Base-by-base conservation (phyloP, 2,888 invertebrate species). In the Pheosia tremula region DNA sequence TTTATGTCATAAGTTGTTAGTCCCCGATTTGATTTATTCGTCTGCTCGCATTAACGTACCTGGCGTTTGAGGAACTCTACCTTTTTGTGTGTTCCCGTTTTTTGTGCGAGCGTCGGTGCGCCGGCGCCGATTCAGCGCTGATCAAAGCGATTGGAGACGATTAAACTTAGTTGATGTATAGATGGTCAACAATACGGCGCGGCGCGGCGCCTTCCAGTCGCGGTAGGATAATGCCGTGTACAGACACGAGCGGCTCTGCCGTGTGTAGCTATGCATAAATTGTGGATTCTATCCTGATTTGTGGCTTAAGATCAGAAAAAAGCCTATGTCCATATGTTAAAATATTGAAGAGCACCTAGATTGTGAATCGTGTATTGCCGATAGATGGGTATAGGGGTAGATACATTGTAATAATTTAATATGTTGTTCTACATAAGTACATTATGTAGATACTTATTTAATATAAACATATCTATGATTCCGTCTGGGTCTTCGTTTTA, bases 1-100 rank as follows among this genome's bases (percentile, higher is more conserved):
- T 91, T 90, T 86, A 87, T 90, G 89, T 90, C 91, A 91, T 88
- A 87, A 88, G 89, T 84, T 86, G 87, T 90, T 88, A 86, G 82
- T 72, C 77, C 72, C 75, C 77, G 75, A 73, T 85, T 88, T 92
- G 91, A 90, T 90, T 90, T 90, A 90, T 90, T 82, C 70, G 84
- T 83, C 84, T 83, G 82, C 67, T 70, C 68, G 62, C 62, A 76
- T 74, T 74, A 74, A 70, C 71, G 77, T 86, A 86, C 84, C 87
- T 87, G 86, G 82, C 82, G 84, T 86, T 87, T 85, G 77, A 80
- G 68, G 71, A 75, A 69, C 73, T 71, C 74, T 79, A 80, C 71
- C 74, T 80, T 84, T 82, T 81, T 83, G 76, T 82, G 78, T 53
- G 53, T 77, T 73, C 60, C 67, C 69, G 71, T 77, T 83, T 86